A percentile compares a stretch with the other conserved stretches of the same genome.
Evolutionary conservation across 2,797 vertebrate species (phyloP).

Genomic region (Pempheris klunzingeri): DNA sequence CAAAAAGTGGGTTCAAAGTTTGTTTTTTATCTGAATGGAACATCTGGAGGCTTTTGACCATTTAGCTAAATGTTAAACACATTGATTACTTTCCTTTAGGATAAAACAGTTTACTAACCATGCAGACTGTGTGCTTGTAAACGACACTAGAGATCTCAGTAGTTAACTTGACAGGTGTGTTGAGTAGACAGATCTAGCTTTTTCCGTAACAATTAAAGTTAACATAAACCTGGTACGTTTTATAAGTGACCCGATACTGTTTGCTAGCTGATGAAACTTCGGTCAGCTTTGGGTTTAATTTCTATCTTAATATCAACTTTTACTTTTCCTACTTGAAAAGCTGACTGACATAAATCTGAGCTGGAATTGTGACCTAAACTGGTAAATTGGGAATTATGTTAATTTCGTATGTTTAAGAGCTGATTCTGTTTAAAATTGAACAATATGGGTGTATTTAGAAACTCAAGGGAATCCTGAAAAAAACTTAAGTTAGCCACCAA

Average conservation of each 20-base stretch:
- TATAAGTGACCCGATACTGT: neutral
- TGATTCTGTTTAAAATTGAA: accelerated
- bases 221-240: neutral
- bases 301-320: neutral
- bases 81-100: neutral
- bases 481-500: neutral
- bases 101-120: neutral
- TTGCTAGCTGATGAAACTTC: too few species aligned
- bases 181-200: neutral
- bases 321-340: neutral
- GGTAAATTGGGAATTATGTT: neutral
- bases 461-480: accelerated
- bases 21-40: neutral
- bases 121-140: neutral
- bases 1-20: too few species aligned
- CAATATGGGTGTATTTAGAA: accelerated
- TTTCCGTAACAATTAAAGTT: accelerated
- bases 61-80: neutral
- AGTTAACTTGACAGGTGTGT: neutral
- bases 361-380: too few species aligned
- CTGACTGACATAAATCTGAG: neutral
- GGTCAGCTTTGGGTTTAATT: neutral
- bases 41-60: neutral
- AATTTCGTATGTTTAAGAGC: neutral
- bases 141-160: neutral